Percentiles rank a stretch among this genome's conserved stretches.
These are phyloP conservation scores for Siniperca scherzeri DNA, from an alignment of 2,797 vertebrate species.

Conservation along the genomic window DNA sequence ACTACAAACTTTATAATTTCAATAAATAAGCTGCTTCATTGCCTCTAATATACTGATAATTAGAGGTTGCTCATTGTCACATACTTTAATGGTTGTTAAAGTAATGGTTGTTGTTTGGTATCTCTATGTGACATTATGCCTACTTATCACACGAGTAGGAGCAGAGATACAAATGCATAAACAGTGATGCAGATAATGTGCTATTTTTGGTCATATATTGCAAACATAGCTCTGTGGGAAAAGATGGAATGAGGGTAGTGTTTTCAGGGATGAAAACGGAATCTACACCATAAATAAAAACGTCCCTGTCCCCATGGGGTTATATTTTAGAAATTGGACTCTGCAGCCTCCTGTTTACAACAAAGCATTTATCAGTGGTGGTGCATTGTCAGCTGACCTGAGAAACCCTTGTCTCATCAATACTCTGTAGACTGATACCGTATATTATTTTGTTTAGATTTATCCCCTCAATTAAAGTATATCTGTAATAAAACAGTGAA, in stretches of 20 bases:
- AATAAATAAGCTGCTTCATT: not conserved
- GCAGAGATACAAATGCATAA: not conserved
- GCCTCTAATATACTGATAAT: not conserved
- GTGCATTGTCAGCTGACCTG: slow-evolving; percentile 11
- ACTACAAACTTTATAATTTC: not conserved
- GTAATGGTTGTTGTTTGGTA: not conserved
- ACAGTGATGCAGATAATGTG: not conserved
- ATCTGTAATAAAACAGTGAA: not conserved
- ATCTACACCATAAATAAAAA: slow-evolving; percentile 15
- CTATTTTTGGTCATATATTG: not conserved
- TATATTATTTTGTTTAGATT: not conserved
- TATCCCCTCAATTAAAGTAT: not conserved
- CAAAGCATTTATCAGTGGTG: not conserved
- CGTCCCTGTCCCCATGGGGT: not conserved
- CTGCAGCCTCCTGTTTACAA: slow-evolving; percentile 1
- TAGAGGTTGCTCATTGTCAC: not conserved
- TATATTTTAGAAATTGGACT: not conserved
- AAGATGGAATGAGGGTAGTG: not conserved
- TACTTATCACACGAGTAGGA: not conserved
- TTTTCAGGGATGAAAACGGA: not conserved
- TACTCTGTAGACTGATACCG: not conserved
- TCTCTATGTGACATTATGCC: not conserved
- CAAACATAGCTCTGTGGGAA: not conserved
- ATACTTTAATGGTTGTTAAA: not conserved
- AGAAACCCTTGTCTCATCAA: not conserved